Conservation (phyloP, 2,113 vertebrate genomes). For the Tetrao urogallus region DNA sequence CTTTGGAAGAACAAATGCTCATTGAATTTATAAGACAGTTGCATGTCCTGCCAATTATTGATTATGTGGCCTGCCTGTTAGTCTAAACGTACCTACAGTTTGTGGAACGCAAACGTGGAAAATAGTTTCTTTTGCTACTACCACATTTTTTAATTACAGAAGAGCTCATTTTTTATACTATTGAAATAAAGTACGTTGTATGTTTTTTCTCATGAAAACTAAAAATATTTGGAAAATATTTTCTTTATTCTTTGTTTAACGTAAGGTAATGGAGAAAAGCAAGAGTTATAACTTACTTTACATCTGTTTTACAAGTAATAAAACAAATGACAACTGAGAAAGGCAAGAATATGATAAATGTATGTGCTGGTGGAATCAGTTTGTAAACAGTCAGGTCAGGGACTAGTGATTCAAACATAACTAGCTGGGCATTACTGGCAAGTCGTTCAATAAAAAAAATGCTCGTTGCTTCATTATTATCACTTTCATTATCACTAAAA, state of each 20-base stretch:
- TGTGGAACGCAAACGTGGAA: conserved; percentile 60
- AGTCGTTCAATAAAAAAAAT: neutral
- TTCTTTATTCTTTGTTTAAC: neutral
- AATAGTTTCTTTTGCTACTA: conserved; percentile 36
- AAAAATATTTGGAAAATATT: conserved; percentile 33
- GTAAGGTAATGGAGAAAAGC: neutral
- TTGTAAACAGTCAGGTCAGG: neutral
- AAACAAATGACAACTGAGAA: neutral
- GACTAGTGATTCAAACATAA: neutral
- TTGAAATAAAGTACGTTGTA: conserved; percentile 27
- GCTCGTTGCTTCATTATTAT: neutral
- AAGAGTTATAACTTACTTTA: neutral
- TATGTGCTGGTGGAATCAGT: neutral
- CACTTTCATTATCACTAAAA: neutral
- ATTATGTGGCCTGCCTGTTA: conserved; percentile 16
- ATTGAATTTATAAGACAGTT: neutral
- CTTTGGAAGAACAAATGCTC: conserved; percentile 29
- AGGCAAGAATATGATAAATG: neutral
- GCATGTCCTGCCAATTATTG: neutral
- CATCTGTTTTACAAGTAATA: neutral
- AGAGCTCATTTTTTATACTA: conserved; percentile 4
- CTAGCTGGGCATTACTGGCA: neutral
- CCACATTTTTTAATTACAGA: conserved; percentile 13
- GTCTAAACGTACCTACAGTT: conserved; percentile 34
- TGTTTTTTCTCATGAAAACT: conserved; percentile 15